Evolutionary conservation across 2,888 invertebrate species (phyloP).

Genomic region (Entomobrya proxima): DNA sequence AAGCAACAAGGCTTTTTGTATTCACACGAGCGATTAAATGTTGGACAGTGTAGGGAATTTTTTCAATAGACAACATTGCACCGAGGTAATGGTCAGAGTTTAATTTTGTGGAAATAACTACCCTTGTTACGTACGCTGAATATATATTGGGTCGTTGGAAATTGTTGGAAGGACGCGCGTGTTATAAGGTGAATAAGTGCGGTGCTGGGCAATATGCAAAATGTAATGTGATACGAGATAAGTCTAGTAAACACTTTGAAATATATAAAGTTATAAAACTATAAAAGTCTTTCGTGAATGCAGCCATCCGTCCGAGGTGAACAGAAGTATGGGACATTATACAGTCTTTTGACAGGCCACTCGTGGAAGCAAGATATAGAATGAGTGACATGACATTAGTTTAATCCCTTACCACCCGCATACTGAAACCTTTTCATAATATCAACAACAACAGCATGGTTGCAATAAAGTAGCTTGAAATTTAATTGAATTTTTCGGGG

Average conservation of each 20-base stretch:
- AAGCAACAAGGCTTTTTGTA: constrained; percentile 51
- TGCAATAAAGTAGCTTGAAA: neutral
- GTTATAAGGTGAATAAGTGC: neutral
- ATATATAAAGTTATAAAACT: constrained; percentile 23
- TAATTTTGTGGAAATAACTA: constrained; percentile 71
- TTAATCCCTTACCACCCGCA: constrained; percentile 59
- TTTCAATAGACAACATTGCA: constrained; percentile 34
- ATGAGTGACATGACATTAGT: constrained; percentile 52
- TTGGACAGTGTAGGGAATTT: constrained; percentile 38
- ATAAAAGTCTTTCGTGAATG: neutral
- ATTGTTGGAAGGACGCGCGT: neutral
- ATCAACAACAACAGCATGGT: constrained; percentile 12
- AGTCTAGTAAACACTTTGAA: neutral
- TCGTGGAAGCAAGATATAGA: constrained; percentile 51
- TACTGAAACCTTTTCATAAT: constrained; percentile 35
- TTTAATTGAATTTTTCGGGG: constrained; percentile 41
- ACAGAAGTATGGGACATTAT: neutral
- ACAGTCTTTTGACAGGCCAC: constrained; percentile 56
- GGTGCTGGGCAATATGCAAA: constrained; percentile 29
- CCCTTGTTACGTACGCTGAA: constrained; percentile 47
- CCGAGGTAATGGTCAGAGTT: constrained; percentile 64
- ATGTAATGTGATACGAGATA: constrained; percentile 32
- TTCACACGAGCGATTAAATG: constrained; percentile 35
- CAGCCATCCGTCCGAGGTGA: neutral
- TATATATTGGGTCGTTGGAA: constrained; percentile 32